phyloP scores from a whole-genome alignment of 1,140 invertebrate genomes.

The Planococcus citri region DNA sequence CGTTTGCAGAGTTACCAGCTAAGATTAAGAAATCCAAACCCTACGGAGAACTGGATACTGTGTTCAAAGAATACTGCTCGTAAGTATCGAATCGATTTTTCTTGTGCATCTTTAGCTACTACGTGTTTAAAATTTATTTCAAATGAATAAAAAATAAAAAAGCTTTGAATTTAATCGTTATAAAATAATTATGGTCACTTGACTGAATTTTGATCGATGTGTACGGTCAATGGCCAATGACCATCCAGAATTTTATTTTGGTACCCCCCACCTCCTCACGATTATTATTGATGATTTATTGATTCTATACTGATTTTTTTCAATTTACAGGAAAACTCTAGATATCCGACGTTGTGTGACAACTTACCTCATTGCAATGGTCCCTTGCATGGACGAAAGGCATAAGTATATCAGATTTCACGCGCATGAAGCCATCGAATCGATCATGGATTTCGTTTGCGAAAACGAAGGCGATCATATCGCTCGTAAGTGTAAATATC shows the following conservation, averaged over 20 bases:
- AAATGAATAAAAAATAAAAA: too few species aligned
- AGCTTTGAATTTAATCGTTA: too few species aligned
- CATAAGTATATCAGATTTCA: slow-evolving; percentile 45
- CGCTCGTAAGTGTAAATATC: slow-evolving; percentile 44
- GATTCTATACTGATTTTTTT: too few species aligned
- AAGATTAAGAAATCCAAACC: slow-evolving; percentile 46
- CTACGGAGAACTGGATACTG: slow-evolving; percentile 45
- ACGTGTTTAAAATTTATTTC: too few species aligned
- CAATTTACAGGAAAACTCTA: slow-evolving; percentile 38
- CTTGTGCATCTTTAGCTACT: too few species aligned
- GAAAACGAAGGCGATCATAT: slow-evolving; percentile 66
- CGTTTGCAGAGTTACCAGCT: not conserved
- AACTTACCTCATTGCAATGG: slow-evolving; percentile 43
- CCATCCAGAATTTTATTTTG: too few species aligned
- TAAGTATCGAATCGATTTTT: too few species aligned
- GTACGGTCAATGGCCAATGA: too few species aligned
- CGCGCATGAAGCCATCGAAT: slow-evolving; percentile 48
- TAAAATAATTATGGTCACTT: too few species aligned
- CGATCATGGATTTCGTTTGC: slow-evolving; percentile 55
- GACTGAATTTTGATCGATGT: too few species aligned
- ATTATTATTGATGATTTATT: too few species aligned
- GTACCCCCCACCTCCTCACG: too few species aligned
- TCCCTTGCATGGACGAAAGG: slow-evolving; percentile 46
- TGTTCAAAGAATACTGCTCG: slow-evolving; percentile 49
- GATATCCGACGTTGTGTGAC: slow-evolving; percentile 44